phyloP scores from a whole-genome alignment of 2,113 vertebrate species.

The Pachyramphus minor region DNA sequence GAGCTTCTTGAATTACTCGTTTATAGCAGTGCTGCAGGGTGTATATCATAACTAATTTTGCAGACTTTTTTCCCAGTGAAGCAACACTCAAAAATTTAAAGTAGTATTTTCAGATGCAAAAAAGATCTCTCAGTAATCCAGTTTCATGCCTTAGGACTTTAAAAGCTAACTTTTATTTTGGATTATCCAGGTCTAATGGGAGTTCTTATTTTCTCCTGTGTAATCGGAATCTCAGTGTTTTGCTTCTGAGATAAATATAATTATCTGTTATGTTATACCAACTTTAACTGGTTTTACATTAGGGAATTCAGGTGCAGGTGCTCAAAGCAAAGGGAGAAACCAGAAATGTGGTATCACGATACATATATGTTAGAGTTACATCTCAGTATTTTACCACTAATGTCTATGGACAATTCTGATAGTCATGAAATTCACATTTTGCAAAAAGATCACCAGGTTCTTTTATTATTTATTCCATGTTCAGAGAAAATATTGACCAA shows the following conservation, averaged over 20 bases:
- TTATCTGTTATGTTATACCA: constrained; percentile 15
- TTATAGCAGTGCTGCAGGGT: background rate
- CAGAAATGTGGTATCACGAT: background rate
- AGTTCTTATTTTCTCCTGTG: background rate
- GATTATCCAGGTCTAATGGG: background rate
- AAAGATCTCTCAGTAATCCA: background rate
- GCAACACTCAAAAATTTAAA: background rate
- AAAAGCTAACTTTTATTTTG: background rate
- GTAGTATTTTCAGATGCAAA: background rate
- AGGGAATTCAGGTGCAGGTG: background rate
- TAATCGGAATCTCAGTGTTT: background rate
- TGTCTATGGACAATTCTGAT: background rate
- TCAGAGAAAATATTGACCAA: background rate
- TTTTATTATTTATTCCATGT: constrained; percentile 1
- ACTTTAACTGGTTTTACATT: background rate
- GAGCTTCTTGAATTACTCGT: background rate
- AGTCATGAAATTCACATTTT: background rate
- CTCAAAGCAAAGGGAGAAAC: background rate
- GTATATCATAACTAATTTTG: background rate
- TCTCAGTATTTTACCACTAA: background rate
- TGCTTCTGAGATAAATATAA: background rate
- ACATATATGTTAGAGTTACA: background rate
- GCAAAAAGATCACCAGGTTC: background rate
- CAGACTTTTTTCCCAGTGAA: background rate
- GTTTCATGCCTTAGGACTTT: background rate